Evolutionary conservation across 2,797 vertebrate genomes (phyloP).

Genomic region (Rhabdophis nuchalis): DNA sequence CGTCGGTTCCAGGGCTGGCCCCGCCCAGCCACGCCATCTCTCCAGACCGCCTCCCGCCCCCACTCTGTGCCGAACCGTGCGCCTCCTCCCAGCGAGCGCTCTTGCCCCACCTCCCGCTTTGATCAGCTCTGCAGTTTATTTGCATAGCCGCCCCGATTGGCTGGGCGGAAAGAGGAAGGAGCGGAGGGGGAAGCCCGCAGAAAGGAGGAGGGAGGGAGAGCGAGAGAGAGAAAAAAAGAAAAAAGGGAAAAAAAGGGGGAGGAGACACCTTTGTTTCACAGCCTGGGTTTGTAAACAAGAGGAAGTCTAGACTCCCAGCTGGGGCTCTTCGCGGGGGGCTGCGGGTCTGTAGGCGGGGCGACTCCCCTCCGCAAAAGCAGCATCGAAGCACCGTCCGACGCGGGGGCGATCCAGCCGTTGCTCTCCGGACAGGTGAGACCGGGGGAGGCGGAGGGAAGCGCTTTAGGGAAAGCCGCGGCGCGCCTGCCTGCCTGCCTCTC

Average conservation of each 20-base stretch:
- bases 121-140: too few species aligned
- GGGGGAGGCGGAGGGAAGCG: neutral
- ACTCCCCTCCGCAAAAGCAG: neutral
- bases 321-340: neutral
- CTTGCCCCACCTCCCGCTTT: too few species aligned
- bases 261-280: constrained; percentile 35
- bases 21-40: neutral
- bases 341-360: neutral
- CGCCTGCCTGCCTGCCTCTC: neutral
- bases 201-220: too few species aligned
- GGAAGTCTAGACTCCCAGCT: constrained; percentile 36
- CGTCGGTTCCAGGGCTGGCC: too few species aligned
- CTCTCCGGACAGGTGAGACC: constrained; percentile 18
- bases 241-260: neutral
- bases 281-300: constrained; percentile 39
- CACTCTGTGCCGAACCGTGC: too few species aligned
- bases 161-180: too few species aligned
- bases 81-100: too few species aligned
- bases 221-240: too few species aligned
- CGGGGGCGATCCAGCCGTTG: neutral
- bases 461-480: neutral
- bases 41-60: too few species aligned
- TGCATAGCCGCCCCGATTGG: too few species aligned
- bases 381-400: neutral
- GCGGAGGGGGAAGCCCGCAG: too few species aligned